Base-by-base conservation (phyloP, 2,888 invertebrate genomes). In the Globia sparganii region DNA sequence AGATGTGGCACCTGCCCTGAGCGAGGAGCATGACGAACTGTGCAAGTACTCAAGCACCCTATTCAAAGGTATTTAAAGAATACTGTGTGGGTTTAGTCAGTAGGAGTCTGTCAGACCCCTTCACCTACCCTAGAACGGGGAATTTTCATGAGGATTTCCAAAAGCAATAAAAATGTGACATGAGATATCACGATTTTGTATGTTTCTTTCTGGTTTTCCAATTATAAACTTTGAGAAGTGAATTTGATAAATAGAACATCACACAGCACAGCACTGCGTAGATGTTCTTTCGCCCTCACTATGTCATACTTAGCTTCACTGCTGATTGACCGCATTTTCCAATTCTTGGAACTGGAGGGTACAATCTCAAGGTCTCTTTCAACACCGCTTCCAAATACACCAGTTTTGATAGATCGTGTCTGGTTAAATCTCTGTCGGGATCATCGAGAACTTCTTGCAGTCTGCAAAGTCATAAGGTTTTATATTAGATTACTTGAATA, bases 371-470 rank as follows among this genome's bases (percentile, higher is more conserved):
- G 6, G 75, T 81, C 72, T 87, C 86, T 68, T 81, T 87, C 4
- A 86, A 46, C 1, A 87, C 81, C 2, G 86, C 86, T 46, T 87
- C 85, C 61, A 83, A 73, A 61, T 86, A 87, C 21, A 83, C 77
- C 25, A 87, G 58, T 34, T 79, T 85, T 18, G 79, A 61, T 18
- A 87, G 58, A 49, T 83, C 83, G 18, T 76, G 62, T 77, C 49
- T 85, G 15, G 78, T 62, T n/a, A 86, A 37, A 68, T 87, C 84
- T 65, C 53, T 70, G 4, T 78, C 59, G 28, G 49, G 18, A 40
- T 56, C 28, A 11, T n/a, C 49, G 4, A 78, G 5, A 40, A 78
- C 78, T 34, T 53, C 65, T 66, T 66, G 37, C 13, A 78, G 8
- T 53, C 78, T 78, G 18, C 28, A 40, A 68, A 49, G 25, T 8